These are phyloP conservation scores for Pristionchus arcanus DNA, from an alignment of 2,888 invertebrate species.

Conservation along the genomic window DNA sequence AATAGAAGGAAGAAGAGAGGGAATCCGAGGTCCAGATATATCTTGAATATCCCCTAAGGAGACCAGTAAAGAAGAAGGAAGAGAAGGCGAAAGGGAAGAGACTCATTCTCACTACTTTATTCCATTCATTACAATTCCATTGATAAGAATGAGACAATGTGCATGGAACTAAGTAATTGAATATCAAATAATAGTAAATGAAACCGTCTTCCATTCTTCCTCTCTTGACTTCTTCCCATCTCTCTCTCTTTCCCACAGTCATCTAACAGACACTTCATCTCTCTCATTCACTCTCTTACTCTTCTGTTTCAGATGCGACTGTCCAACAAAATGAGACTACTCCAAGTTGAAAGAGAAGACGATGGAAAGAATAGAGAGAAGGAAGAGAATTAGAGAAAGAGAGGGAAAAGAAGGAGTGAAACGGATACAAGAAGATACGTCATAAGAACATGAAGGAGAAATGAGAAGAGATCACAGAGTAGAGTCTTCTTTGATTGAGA, in stretches of 20 bases:
- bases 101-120: background rate
- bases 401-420: constrained; percentile 23
- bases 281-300: constrained; percentile 16
- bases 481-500: constrained; percentile 10
- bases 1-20: background rate
- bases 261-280: background rate
- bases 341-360: background rate
- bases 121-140: background rate
- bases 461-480: constrained; percentile 2
- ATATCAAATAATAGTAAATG: background rate
- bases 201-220: background rate
- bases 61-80: background rate
- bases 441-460: background rate
- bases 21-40: constrained; percentile 48
- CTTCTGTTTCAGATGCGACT: background rate
- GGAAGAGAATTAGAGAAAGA: constrained; percentile 28
- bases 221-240: background rate
- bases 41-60: constrained; percentile 49
- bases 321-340: background rate
- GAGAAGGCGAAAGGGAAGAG: constrained; percentile 6
- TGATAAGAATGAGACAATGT: background rate
- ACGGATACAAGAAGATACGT: background rate
- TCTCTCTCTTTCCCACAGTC: background rate
- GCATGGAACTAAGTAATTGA: background rate
- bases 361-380: background rate